phyloP scores from a whole-genome alignment of 2,888 invertebrate genomes.

The Pherbina coryleti region DNA sequence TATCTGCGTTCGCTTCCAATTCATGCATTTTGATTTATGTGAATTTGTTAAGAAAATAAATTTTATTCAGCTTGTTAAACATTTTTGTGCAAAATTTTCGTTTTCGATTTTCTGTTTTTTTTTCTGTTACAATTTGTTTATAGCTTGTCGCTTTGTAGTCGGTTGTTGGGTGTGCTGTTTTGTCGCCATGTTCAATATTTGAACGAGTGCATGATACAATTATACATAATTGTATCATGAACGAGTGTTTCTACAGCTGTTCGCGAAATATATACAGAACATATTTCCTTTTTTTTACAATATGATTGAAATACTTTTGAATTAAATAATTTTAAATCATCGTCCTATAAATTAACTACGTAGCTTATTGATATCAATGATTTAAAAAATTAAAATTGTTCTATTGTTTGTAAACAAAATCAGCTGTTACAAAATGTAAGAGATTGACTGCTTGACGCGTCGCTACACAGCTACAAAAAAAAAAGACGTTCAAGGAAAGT shows the following conservation, averaged over 20 bases:
- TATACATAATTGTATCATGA: no score
- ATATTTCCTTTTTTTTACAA: no score
- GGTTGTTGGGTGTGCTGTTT: not conserved
- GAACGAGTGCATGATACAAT: no score
- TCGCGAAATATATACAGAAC: not conserved
- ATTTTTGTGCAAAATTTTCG: not conserved
- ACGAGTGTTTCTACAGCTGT: not conserved
- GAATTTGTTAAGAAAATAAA: not conserved
- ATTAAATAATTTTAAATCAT: no score
- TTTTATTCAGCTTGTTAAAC: not conserved
- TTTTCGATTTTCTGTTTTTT: not conserved
- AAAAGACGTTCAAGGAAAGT: no score
- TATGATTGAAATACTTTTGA: no score
- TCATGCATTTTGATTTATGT: constrained; percentile 48
- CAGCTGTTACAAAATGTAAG: constrained; percentile 44
- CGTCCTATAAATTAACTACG: no score
- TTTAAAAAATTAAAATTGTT: not conserved
- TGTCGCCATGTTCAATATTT: not conserved
- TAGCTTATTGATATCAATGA: not conserved
- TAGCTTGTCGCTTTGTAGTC: constrained; percentile 7
- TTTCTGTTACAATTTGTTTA: not conserved
- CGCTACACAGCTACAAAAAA: not conserved
- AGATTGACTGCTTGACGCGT: not conserved
- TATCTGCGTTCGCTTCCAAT: constrained; percentile 50
- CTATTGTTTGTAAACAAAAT: constrained; percentile 48